Percentiles rank a stretch among this genome's conserved stretches.
Evolutionary conservation across 2,888 invertebrate species (phyloP).

Genomic region (Platycheirus albimanus): DNA sequence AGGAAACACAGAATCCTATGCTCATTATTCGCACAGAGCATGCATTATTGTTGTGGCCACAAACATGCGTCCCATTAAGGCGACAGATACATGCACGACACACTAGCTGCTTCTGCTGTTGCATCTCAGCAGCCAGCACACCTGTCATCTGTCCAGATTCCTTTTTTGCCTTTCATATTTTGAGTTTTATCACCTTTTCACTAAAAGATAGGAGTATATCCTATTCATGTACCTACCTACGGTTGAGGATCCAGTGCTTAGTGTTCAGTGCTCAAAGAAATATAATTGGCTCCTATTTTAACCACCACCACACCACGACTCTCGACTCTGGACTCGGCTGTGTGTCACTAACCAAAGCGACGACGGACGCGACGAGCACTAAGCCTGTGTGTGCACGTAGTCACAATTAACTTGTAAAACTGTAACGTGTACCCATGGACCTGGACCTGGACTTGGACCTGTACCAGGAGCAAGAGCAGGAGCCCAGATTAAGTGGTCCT

Average conservation of each 20-base stretch:
- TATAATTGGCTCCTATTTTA: conserved; percentile 68
- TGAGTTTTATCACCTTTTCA: conserved; percentile 60
- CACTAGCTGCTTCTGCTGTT: conserved; percentile 10
- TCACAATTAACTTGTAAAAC: conserved; percentile 70
- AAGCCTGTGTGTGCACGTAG: conserved; percentile 23
- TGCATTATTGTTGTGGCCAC: conserved; percentile 54
- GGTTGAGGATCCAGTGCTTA: too few relatives aligned
- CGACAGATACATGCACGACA: conserved; percentile 49
- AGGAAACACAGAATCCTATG: conserved; percentile 24
- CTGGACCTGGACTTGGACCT: too few relatives aligned
- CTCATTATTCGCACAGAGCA: conserved; percentile 57
- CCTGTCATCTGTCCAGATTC: conserved; percentile 54
- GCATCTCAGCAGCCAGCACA: conserved; percentile 27
- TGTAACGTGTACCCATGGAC: conserved; percentile 52
- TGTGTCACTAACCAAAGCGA: conserved; percentile 6
- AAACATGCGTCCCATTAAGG: conserved; percentile 69
- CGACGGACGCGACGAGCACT: conserved; percentile 2
- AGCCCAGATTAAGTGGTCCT: conserved; percentile 67
- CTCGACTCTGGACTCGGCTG: neutral
- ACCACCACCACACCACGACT: neutral
- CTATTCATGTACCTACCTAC: too few relatives aligned
- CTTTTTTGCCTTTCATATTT: conserved; percentile 51
- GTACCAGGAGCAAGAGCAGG: too few relatives aligned
- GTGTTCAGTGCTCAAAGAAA: conserved; percentile 9
- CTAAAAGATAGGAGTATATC: conserved; percentile 7